Evolutionary conservation across 2,888 invertebrate species (phyloP).

Genomic region (Amphiduros pacificus): DNA sequence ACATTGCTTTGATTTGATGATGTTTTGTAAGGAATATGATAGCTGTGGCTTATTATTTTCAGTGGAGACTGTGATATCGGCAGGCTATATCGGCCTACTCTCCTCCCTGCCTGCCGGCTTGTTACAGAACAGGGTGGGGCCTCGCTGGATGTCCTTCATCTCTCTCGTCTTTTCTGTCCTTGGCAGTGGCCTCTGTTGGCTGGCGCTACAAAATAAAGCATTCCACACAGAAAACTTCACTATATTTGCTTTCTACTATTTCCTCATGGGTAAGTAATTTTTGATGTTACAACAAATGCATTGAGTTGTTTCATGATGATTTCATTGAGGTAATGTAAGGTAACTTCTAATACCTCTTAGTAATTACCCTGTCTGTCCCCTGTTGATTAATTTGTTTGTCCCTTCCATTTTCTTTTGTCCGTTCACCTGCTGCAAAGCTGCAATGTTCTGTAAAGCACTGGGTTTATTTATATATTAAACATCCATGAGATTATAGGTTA

Average conservation of each 20-base stretch:
- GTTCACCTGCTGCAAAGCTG: too few relatives aligned
- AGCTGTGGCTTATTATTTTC: not conserved
- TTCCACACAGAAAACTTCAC: not conserved
- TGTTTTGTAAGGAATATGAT: too few relatives aligned
- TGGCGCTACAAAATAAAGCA: not conserved
- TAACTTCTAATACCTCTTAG: too few relatives aligned
- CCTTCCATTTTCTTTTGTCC: too few relatives aligned
- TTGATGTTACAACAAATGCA: not conserved
- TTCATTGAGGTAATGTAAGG: not conserved
- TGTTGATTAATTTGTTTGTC: too few relatives aligned
- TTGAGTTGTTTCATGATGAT: not conserved
- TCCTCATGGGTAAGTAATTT: slow-evolving; percentile 6
- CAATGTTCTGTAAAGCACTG: too few relatives aligned
- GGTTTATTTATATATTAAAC: too few relatives aligned
- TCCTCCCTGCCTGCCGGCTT: slow-evolving; percentile 14
- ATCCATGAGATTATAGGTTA: too few relatives aligned
- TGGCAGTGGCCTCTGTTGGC: not conserved
- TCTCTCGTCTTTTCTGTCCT: slow-evolving; percentile 1
- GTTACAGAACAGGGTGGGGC: not conserved
- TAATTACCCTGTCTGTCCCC: too few relatives aligned
- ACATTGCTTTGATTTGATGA: too few relatives aligned
- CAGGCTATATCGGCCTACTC: slow-evolving; percentile 9
- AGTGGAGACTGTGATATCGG: slow-evolving; percentile 10
- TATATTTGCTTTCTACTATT: slow-evolving; percentile 10
- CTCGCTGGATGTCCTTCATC: slow-evolving; percentile 1